Evolutionary conservation across 2,888 invertebrate genomes (phyloP), one percentile per base, ranked within the genome.

Genomic region (Philhelius pedissequus): DNA sequence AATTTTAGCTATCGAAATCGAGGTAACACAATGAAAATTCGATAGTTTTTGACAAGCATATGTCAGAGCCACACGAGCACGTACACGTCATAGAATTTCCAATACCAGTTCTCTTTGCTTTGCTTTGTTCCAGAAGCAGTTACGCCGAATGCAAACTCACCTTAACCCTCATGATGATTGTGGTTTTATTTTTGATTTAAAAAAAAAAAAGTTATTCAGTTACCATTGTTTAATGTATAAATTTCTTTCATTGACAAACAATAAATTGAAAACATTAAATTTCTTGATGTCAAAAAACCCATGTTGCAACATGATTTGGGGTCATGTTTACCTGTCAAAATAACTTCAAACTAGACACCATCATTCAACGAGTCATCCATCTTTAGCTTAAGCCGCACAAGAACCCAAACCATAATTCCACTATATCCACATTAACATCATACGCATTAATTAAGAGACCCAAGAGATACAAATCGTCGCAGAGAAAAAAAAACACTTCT

Each of bases 271-370:
- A 30, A 35, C 3, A 56, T 52, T 25, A 62, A 62, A 76, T 66
- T 62, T 48, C 54, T 45, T 58, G 74, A 70, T 58, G 64, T 79
- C 83, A 75, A 45, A 32, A 54, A 80, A 84, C 27, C 60, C 70
- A 76, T 71, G 80, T 84, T 66, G 79, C 80, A 84, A 84, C 79
- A 84, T 54, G 66, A 48, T 80, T 84, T 75, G 79, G 71, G 84
- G 80, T 84, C 84, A 84, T 84, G 84, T 84, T 71, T 66, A 80
- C 30, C 71, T 84, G 79, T 84, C 84, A 84, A 75, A 79, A 83
- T 69, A 74, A 48, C 83, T 45, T 79, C 68, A 68, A 43, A 48
- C 71, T 20, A 50, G 66, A 69, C 75, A 75, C 54, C 75, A 70
- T 76, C 64, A 54, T 74, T 50, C 20, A 70, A 60, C 32, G 9